Base-by-base conservation (phyloP, 2,797 vertebrate species). In the Periparus ater region DNA sequence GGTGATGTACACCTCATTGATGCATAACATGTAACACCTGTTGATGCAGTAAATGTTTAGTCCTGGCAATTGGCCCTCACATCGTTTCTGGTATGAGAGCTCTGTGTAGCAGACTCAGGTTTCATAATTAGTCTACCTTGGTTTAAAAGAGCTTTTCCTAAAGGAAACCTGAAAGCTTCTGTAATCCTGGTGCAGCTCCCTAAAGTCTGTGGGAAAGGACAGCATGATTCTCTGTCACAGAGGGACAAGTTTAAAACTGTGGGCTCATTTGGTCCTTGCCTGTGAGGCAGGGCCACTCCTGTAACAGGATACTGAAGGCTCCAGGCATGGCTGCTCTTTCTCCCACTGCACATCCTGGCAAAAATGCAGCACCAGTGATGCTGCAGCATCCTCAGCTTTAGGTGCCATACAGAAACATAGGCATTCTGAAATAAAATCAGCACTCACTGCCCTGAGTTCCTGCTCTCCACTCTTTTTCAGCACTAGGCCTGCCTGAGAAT, bases 21-120 rank as follows among this genome's bases (percentile, higher is more conserved):
- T 94, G 95, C 94, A 88, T 81, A 94, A 94, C 91, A 44, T 92
- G 89, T 77, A 93, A 87, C 93, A 96, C 94, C 96, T 96, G 95
- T 96, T 96, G 95, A 75, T 77, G 91, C 16, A 14, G 83, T 85
- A 96, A 96, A 93, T 66, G 89, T 89, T 95, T 85, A 80, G 85
- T 82, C 74, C 91, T 94, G 96, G 96, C 95, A 96, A 87, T 72
- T 84, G 92, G 88, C 89, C 91, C 81, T 96, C 72, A 17, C 77
- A 57, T 88, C 10, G 36, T 91, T 90, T 76, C 85, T 92, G 94
- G 42, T 93, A 67, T 2, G 10, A 93, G 72, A 90, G 89, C 68
- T 79, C 74, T 68, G 67, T 21, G 73, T 9, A 62, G 86, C 91
- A 62, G 68, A 15, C 44, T 72, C 61, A 34, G 71, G 34, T 58